Conservation (phyloP, 2,113 vertebrate genomes). For the Tonatia bakeri region DNA sequence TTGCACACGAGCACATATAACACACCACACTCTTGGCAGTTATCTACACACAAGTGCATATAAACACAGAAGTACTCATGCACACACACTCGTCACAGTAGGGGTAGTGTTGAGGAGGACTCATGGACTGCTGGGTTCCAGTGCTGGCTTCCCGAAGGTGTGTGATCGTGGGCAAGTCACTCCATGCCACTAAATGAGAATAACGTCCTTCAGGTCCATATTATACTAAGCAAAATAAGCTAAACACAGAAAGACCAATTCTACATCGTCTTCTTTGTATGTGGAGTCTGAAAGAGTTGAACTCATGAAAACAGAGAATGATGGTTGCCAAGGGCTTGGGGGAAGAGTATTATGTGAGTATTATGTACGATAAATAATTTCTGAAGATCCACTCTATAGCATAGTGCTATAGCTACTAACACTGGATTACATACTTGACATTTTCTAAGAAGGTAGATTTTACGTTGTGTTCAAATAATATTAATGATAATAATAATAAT, state of each 20-base stretch:
- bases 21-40: background rate
- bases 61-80: accelerated
- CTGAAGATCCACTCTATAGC: background rate
- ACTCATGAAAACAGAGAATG: background rate
- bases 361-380: background rate
- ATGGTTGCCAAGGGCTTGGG: background rate
- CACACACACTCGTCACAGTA: background rate
- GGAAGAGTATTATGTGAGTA: background rate
- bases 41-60: accelerated
- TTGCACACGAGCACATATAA: background rate
- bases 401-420: background rate
- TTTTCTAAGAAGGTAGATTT: background rate
- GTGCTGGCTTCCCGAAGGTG: background rate
- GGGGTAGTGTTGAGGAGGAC: background rate
- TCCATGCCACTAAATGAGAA: background rate
- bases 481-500: background rate
- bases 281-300: too few relatives aligned
- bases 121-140: accelerated
- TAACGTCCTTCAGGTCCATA: background rate
- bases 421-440: background rate
- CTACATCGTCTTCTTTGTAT: background rate
- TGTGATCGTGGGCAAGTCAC: background rate
- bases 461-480: background rate
- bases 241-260: background rate
- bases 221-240: background rate